Evolutionary conservation across 2,797 vertebrate species (phyloP).

Genomic region (Thalassophryne amazonica): DNA sequence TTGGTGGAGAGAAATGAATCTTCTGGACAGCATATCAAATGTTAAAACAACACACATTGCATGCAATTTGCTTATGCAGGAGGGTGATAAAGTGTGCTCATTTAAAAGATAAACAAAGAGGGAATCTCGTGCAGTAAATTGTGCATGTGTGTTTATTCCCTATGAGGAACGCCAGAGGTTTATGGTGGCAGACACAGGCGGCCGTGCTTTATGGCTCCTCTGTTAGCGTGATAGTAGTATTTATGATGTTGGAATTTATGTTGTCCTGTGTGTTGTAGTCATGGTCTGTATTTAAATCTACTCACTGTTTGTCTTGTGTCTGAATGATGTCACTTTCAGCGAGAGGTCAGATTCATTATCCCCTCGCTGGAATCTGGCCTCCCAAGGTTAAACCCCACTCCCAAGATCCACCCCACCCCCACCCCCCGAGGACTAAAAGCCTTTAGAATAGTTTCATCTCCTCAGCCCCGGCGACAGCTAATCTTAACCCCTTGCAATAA

Average conservation of each 20-base stretch:
- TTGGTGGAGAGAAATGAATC: constrained; percentile 76
- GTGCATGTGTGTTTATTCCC: constrained; percentile 70
- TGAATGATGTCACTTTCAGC: constrained; percentile 45
- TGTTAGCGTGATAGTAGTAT: constrained; percentile 72
- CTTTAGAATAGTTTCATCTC: constrained; percentile 63
- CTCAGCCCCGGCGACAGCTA: constrained; percentile 64
- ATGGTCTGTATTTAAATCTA: constrained; percentile 51
- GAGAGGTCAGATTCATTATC: constrained; percentile 57
- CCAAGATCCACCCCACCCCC: constrained; percentile 56
- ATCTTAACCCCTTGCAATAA: constrained; percentile 73
- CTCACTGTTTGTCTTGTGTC: constrained; percentile 44
- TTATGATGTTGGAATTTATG: constrained; percentile 77
- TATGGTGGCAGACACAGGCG: constrained; percentile 71
- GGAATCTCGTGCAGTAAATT: constrained; percentile 67
- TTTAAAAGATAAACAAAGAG: constrained; percentile 79
- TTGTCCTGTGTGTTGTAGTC: constrained; percentile 32
- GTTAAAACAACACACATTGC: constrained; percentile 74
- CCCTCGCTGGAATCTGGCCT: constrained; percentile 37
- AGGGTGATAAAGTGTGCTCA: constrained; percentile 73
- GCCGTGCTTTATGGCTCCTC: constrained; percentile 68
- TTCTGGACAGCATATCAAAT: constrained; percentile 79
- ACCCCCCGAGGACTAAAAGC: constrained; percentile 53
- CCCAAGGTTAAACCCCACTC: constrained; percentile 63
- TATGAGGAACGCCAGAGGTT: constrained; percentile 74
- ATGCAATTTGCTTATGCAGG: constrained; percentile 70